Percentiles rank a stretch among this genome's conserved stretches.
phyloP scores from a whole-genome alignment of 2,797 vertebrate genomes.

The Lophius americanus region DNA sequence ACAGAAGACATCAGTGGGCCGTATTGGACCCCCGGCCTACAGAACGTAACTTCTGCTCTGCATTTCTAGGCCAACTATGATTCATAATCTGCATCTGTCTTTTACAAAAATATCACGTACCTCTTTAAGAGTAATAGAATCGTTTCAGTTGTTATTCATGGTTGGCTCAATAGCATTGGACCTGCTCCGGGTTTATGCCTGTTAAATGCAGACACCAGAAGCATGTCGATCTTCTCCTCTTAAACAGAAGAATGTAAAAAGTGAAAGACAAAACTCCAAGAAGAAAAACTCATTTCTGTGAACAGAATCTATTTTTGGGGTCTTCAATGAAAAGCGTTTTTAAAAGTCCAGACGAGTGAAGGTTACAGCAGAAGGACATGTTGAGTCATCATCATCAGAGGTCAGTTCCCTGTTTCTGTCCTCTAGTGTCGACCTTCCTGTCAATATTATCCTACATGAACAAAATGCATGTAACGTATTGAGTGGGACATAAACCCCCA shows the following conservation, averaged over 20 bases:
- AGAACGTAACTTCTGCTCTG: no score
- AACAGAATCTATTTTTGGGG: background rate
- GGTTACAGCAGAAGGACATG: slow-evolving; percentile 61
- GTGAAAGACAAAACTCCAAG: background rate
- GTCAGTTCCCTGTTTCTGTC: slow-evolving; percentile 51
- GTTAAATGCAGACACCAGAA: no score
- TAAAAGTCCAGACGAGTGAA: slow-evolving; percentile 19
- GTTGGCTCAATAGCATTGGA: background rate
- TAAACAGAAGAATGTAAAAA: no score
- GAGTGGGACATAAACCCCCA: slow-evolving; percentile 32
- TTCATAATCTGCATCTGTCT: slow-evolving; percentile 1
- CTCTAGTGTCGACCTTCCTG: slow-evolving; percentile 49
- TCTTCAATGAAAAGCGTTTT: background rate
- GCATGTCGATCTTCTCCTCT: no score
- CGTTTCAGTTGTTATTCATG: background rate
- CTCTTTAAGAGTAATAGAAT: background rate
- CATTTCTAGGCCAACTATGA: no score
- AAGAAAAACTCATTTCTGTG: background rate
- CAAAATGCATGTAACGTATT: slow-evolving; percentile 42
- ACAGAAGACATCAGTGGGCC: background rate
- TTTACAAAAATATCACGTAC: background rate
- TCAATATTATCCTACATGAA: slow-evolving; percentile 65
- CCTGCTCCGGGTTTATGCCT: no score
- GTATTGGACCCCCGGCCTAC: no score
- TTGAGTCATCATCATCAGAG: slow-evolving; percentile 39